phyloP scores from a whole-genome alignment of 1,140 invertebrate genomes.

The Augochlora pura region DNA sequence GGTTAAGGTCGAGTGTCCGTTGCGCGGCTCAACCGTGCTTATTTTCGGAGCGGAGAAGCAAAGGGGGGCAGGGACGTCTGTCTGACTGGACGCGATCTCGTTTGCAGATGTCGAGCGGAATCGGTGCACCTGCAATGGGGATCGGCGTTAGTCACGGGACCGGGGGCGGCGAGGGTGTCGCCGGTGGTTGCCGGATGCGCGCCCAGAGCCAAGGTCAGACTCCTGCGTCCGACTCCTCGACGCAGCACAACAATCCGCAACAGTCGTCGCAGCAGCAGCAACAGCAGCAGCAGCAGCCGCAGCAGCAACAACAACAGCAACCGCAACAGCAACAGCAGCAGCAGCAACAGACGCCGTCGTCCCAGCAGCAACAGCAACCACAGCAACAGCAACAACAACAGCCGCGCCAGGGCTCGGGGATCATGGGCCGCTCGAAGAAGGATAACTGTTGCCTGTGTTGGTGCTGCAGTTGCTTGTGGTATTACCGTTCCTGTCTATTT shows the following conservation, averaged over 20 bases:
- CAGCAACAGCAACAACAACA: constrained; percentile 62
- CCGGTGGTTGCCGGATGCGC: constrained; percentile 73
- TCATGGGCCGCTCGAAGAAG: constrained; percentile 77
- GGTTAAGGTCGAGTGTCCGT: constrained; percentile 2
- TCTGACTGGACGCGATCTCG: constrained; percentile 38
- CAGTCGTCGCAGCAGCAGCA: constrained; percentile 68
- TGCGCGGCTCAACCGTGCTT: constrained; percentile 1
- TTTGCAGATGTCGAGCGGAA: constrained; percentile 78
- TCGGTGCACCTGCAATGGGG: constrained; percentile 78
- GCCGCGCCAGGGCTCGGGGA: constrained; percentile 68
- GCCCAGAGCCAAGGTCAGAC: constrained; percentile 72
- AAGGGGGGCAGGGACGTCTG: too few relatives aligned
- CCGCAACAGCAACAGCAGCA: constrained; percentile 57
- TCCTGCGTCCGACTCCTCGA: constrained; percentile 62
- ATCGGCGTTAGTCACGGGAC: constrained; percentile 77
- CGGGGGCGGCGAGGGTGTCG: constrained; percentile 67
- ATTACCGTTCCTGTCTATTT: constrained; percentile 73
- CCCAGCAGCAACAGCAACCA: constrained; percentile 49
- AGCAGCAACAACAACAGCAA: constrained; percentile 56
- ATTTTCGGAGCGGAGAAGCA: constrained; percentile 37
- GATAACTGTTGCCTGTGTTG: constrained; percentile 85
- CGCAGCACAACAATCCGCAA: constrained; percentile 70
- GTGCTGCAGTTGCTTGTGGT: constrained; percentile 88
- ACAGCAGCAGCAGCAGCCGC: constrained; percentile 58
- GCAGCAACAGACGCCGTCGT: constrained; percentile 55